Evolutionary conservation across 2,797 vertebrate species (phyloP).

Genomic region (Selene dorsalis): DNA sequence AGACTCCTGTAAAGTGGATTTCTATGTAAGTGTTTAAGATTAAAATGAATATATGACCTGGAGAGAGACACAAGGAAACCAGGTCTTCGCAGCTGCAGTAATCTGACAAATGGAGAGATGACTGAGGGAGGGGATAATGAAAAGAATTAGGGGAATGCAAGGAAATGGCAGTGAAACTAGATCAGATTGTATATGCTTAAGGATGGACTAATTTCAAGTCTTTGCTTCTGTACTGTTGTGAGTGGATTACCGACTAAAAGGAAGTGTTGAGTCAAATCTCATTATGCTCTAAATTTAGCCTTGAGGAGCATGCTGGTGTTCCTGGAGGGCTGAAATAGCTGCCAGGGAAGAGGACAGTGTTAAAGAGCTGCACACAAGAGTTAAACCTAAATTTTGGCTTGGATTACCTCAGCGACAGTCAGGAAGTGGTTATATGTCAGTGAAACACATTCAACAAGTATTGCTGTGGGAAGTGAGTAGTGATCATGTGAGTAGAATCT

Average conservation of each 20-base stretch:
- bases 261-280: slow-evolving; percentile 51
- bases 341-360: slow-evolving; percentile 25
- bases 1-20: slow-evolving; percentile 83
- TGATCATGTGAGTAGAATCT: background rate
- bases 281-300: slow-evolving; percentile 64
- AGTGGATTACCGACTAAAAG: slow-evolving; percentile 50
- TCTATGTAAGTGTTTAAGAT: slow-evolving; percentile 79
- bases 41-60: background rate
- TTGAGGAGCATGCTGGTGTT: slow-evolving; percentile 10
- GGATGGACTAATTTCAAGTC: slow-evolving; percentile 2
- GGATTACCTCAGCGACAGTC: slow-evolving; percentile 33
- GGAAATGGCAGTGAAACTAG: background rate
- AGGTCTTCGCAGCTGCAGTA: background rate
- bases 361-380: slow-evolving; percentile 31
- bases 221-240: background rate
- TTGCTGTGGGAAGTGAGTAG: rapidly evolving
- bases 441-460: background rate
- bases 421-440: slow-evolving; percentile 31
- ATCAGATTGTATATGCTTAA: background rate
- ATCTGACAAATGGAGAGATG: background rate
- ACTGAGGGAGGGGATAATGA: background rate
- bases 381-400: slow-evolving; percentile 45
- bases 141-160: background rate
- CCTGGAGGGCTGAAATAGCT: slow-evolving; percentile 58
- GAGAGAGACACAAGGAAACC: too few species aligned